Percentiles rank a stretch among this genome's conserved stretches.
These are phyloP conservation scores for Andricus curvator DNA, from an alignment of 2,888 invertebrate genomes.

Conservation along the genomic window DNA sequence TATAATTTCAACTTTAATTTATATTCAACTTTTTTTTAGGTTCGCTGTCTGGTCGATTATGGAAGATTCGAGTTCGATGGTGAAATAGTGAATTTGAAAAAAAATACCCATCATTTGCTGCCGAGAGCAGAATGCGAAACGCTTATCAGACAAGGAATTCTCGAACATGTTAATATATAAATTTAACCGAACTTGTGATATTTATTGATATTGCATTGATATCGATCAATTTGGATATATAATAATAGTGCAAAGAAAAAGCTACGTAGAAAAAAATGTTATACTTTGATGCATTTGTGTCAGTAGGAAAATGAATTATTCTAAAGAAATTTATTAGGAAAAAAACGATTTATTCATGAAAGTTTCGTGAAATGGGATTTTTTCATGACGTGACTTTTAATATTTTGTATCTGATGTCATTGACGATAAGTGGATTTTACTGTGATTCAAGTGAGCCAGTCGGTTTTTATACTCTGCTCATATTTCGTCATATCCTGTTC, in stretches of 20 bases:
- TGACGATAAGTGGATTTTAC: not conserved
- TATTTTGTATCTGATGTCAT: not conserved
- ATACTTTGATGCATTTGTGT: not conserved
- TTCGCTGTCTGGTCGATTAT: conserved; percentile 91
- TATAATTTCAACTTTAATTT: not conserved
- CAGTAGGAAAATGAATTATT: not conserved
- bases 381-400: not conserved
- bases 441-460: not conserved
- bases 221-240: not conserved
- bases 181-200: not conserved
- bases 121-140: conserved; percentile 94
- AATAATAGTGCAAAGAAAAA: not conserved
- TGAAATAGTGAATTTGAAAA: conserved; percentile 91
- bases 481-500: not conserved
- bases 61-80: conserved; percentile 97
- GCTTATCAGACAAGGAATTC: conserved; percentile 92
- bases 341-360: not conserved
- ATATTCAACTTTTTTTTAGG: conserved; percentile 73
- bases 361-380: not conserved
- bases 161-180: conserved; percentile 85
- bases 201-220: not conserved
- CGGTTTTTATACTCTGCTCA: not conserved
- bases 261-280: not conserved
- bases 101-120: conserved; percentile 94
- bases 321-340: not conserved